These are phyloP conservation scores for Gobio gobio DNA, from an alignment of 2,113 vertebrate species.

Conservation along the genomic window DNA sequence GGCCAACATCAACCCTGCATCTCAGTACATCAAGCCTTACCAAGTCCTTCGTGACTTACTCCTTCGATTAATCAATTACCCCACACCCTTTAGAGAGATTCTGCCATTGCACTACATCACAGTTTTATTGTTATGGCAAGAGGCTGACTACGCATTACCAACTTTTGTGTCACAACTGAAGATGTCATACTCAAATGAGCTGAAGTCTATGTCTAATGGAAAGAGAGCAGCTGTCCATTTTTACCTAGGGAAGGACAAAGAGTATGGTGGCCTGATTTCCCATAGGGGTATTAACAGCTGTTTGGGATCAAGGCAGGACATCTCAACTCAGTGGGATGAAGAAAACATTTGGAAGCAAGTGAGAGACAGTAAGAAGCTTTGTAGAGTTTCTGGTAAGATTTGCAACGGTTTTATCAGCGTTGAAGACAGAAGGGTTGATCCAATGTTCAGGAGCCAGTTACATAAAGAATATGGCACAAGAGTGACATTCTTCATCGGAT, in stretches of 20 bases:
- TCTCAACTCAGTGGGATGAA: slow-evolving; percentile 62
- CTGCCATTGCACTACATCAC: slow-evolving; percentile 65
- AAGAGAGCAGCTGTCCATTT: slow-evolving; percentile 67
- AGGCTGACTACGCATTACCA: neutral
- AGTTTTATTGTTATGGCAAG: slow-evolving; percentile 68
- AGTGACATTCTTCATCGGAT: slow-evolving; percentile 72
- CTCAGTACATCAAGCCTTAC: neutral
- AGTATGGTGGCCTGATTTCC: slow-evolving; percentile 62
- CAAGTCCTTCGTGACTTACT: rapidly evolving
- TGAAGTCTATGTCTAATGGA: slow-evolving; percentile 63
- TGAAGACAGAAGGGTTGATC: slow-evolving; percentile 57
- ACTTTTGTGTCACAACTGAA: slow-evolving; percentile 58
- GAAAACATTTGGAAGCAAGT: slow-evolving; percentile 65
- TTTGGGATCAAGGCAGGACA: neutral
- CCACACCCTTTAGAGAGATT: slow-evolving; percentile 13
- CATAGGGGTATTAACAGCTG: slow-evolving; percentile 50
- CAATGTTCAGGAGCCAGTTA: slow-evolving; percentile 66
- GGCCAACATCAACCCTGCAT: slow-evolving; percentile 61
- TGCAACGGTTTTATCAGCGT: slow-evolving; percentile 32
- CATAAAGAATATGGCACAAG: neutral
- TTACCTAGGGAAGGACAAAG: slow-evolving; percentile 64
- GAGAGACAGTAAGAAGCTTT: slow-evolving; percentile 58
- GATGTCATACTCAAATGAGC: slow-evolving; percentile 48
- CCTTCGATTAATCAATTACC: rapidly evolving
- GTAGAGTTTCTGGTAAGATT: slow-evolving; percentile 57